Evolutionary conservation across 2,113 vertebrate genomes (phyloP).

Genomic region (Scophthalmus maximus): DNA sequence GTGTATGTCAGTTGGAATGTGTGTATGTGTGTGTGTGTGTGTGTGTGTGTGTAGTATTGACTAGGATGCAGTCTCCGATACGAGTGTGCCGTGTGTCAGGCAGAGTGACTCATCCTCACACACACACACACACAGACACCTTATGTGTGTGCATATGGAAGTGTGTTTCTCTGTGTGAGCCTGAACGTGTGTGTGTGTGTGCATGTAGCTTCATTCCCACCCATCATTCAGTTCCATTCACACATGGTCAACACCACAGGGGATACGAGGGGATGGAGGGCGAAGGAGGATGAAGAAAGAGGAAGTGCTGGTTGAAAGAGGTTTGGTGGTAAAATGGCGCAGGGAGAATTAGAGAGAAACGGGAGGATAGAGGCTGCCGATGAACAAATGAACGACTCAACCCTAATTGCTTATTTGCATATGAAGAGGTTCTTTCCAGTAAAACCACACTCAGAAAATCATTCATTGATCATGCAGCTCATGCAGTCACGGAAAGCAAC

Average conservation of each 20-base stretch:
- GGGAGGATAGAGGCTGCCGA: constrained; percentile 57
- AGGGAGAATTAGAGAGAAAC: constrained; percentile 53
- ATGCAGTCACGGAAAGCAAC: not conserved
- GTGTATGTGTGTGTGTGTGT: constrained; percentile 36
- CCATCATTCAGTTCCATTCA: constrained; percentile 71
- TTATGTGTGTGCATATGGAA: constrained; percentile 9
- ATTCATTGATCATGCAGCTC: constrained; percentile 61
- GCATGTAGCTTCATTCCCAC: constrained; percentile 51
- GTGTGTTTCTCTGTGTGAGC: constrained; percentile 2
- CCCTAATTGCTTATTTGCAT: constrained; percentile 71
- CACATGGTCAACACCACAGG: constrained; percentile 71
- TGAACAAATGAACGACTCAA: constrained; percentile 62
- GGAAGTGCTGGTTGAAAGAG: constrained; percentile 57
- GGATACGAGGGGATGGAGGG: constrained; percentile 29
- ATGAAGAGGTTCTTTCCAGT: constrained; percentile 61
- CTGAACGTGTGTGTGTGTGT: constrained; percentile 19
- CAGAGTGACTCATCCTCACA: constrained; percentile 71
- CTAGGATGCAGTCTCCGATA: constrained; percentile 65
- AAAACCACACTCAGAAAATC: constrained; percentile 61
- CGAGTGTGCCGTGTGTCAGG: constrained; percentile 53
- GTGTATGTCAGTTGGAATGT: constrained; percentile 19
- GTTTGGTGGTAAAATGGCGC: constrained; percentile 60
- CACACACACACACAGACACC: constrained; percentile 31
- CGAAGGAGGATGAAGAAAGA: constrained; percentile 55
- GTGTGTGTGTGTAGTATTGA: constrained; percentile 58